Evolutionary conservation across 2,888 invertebrate species (phyloP).

Genomic region (Sabatieria punctata): DNA sequence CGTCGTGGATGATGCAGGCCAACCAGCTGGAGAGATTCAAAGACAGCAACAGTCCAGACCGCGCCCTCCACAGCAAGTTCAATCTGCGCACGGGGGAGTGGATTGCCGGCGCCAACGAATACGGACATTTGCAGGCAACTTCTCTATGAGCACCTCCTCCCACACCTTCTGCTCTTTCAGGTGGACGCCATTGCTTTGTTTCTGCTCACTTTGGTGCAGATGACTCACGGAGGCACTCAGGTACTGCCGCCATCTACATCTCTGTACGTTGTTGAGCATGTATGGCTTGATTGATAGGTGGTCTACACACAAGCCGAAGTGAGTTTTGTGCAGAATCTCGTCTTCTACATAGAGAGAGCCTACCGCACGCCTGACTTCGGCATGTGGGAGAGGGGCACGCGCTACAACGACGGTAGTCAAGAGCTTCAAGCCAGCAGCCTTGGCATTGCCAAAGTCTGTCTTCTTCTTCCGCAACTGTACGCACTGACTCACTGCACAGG

Average conservation of each 20-base stretch:
- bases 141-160: too few species aligned
- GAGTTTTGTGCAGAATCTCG: slow-evolving; percentile 91
- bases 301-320: slow-evolving; percentile 97
- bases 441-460: slow-evolving; percentile 21
- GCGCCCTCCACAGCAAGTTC: slow-evolving; percentile 82
- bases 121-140: too few species aligned
- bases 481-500: slow-evolving; percentile 38
- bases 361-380: slow-evolving; percentile 98
- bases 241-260: slow-evolving; percentile 24
- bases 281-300: slow-evolving; percentile 41
- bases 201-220: slow-evolving; percentile 81
- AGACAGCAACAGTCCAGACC: too few species aligned
- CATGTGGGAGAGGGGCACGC: slow-evolving; percentile 96
- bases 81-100: slow-evolving; percentile 66
- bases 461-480: background rate
- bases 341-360: slow-evolving; percentile 94
- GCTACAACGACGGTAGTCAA: slow-evolving; percentile 83
- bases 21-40: slow-evolving; percentile 81
- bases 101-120: slow-evolving; percentile 60
- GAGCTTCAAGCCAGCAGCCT: slow-evolving; percentile 75
- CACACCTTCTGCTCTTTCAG: too few species aligned
- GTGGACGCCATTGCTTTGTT: slow-evolving; percentile 90
- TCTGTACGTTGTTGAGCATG: background rate
- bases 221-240: slow-evolving; percentile 90
- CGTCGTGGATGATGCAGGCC: slow-evolving; percentile 87